Evolutionary conservation across 2,113 vertebrate genomes (phyloP), one percentile per base, ranked within the genome.

Genomic region (Symphodus melops): DNA sequence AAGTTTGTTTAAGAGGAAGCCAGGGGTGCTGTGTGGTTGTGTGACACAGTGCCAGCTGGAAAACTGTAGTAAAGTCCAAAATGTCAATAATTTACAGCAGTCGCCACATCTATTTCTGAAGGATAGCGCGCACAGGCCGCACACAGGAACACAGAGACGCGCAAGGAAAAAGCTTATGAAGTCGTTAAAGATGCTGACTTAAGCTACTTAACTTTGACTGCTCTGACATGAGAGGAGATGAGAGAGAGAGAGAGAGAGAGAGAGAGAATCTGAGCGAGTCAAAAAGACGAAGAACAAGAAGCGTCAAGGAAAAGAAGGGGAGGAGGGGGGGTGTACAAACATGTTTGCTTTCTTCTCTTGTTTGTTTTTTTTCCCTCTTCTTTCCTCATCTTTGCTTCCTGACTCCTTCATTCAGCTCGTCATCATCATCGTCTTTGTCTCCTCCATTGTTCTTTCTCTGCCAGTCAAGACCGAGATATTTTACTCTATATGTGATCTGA

Each of bases 171-270:
- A 64, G 63, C 69, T 52, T 67, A 33, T 49, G 39, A 72, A 74
- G 68, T 82, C 62, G 72, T 69, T 83, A 61, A 85, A 84, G 69
- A 86, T 72, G 70, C 68, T 73, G 79, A 75, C 72, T 76, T 89
- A 85, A 89, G 86, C 82, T 86, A 71, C 87, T 91, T 91, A 86
- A 71, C n/a, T 83, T 33, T 80, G 75, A 85, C 79, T 85, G 72
- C 79, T 75, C 11, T 79, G 81, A 82, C 82, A 80, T 85, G 68
- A 83, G 75, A 83, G 72, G 51, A 62, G 82, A 88, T 70, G 51
- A 72, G n/a, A n/a, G n/a, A n/a, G 74, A 36, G 67, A 63, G 72
- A 37, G 28, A 28, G 71, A 37, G 39, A 28, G 48, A 36, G 67
- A 57, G 39, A 33, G 28, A 66, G 60, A 56, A 55, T 37, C 52